Base-by-base conservation (phyloP, 2,888 invertebrate genomes). In the Drepanosiphum platanoidis region DNA sequence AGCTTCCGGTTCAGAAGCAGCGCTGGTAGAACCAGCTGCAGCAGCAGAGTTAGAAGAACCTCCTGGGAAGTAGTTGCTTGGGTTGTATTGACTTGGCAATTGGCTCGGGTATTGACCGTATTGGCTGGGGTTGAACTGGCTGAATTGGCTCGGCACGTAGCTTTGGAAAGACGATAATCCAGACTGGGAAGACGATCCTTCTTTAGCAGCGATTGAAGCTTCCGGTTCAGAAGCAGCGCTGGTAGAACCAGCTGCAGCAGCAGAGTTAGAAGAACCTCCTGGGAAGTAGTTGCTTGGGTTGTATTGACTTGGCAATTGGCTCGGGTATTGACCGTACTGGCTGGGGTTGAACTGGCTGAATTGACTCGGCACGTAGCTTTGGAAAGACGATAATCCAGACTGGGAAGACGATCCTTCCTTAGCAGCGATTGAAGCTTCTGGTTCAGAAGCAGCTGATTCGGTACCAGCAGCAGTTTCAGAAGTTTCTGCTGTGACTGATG, bases 271-370 rank as follows among this genome's bases (percentile, higher is more conserved):
- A 15, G 72, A 22, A 27, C 46, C 61, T 1, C 32, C 32, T n/a
- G 74, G 52, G 0, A 58, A 11, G 27, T 61, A 39, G 3, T 61
- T 15, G 1, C 3, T 36, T 27, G 75, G 36, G 36, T 36, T 36
- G n/a, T 11, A 15, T 7, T 30, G 4, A 13, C 42, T 61, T 22
- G 61, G 61, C 32, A 66, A 66, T 34, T 32, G 32, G 32, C 15
- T 34, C 13, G 66, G 32, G 66, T 66, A 66, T 18, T 66, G 32
- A 15, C 34, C 34, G 32, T 32, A 32, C 13, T 66, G 66, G 32
- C 66, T 13, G 30, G 66, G 66, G 22, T 79, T 42, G 30, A 66
- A 78, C 22, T 22, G 42, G 22, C 30, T 66, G 66, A 61, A 77
- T 27, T 58, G 58, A 13, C 36, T 64, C 11, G 78, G 78, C 13